A percentile compares a stretch with the other conserved stretches of the same genome.
Conservation (phyloP, 2,888 invertebrate genomes). For the Leptura quadrifasciata region DNA sequence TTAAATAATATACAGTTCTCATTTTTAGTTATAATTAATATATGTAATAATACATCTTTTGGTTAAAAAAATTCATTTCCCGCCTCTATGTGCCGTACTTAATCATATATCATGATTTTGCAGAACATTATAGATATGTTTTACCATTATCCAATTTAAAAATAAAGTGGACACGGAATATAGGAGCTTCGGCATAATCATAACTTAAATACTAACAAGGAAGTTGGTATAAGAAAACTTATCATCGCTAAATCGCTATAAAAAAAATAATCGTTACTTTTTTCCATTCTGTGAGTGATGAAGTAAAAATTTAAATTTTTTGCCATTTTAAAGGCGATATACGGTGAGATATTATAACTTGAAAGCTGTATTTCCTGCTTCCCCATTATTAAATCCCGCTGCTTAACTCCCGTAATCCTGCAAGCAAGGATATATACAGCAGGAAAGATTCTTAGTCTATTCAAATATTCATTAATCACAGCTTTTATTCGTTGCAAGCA, state of each 20-base stretch:
- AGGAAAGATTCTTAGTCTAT: conserved; percentile 26
- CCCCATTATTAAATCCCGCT: conserved; percentile 32
- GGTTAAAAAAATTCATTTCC: no score
- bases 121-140: no score
- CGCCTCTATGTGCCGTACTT: no score
- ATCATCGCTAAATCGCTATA: not conserved
- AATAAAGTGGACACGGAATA: no score
- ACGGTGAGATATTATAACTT: conserved; percentile 10
- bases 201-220: not conserved
- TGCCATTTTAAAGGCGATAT: conserved; percentile 2
- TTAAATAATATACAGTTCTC: no score
- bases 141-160: no score
- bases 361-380: conserved; percentile 19
- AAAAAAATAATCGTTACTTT: not conserved
- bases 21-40: no score
- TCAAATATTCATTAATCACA: conserved; percentile 40
- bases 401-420: conserved; percentile 23
- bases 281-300: not conserved
- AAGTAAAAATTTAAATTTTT: conserved; percentile 21
- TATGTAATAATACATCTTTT: no score
- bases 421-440: conserved; percentile 20
- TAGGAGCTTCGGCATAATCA: no score
- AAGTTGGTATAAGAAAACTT: not conserved
- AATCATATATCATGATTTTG: no score
- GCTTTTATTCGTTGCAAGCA: conserved; percentile 9